Base-by-base conservation (phyloP, 2,888 invertebrate genomes). In the Biston stratarius region DNA sequence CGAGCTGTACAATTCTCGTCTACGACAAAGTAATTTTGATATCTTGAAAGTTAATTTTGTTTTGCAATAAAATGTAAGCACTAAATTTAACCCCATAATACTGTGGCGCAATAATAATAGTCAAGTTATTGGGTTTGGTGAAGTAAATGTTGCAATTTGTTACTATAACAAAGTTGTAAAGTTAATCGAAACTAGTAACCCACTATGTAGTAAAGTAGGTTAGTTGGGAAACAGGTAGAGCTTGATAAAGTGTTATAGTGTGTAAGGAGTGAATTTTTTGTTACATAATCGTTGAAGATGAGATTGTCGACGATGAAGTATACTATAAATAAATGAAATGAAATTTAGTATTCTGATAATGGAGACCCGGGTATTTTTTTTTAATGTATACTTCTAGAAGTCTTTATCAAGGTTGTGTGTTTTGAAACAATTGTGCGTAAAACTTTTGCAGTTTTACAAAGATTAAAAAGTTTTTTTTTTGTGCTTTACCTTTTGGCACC, bases 191-290 rank as follows among this genome's bases (percentile, higher is more conserved):
- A 38, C 38, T 38, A 38, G 6, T 9, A 38, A 38, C 38, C 38
- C 24, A 24, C 24, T 24, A 24, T 49, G 24, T 33, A 40, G 59
- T 14, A 53, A 53, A 40, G 15, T n/a, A 15, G 53, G 49, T 33
- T 49, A 36, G 24, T 42, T 55, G 24, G 40, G 51, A 44, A 56
- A 56, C 55, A 42, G 40, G 56, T 56, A 51, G 44, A 15, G 15
- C 47, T 47, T 55, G 55, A 62, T 55, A 40, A 48, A 24, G 47
- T 15, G 15, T 55, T 15, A 56, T 49, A 34, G 42, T 61, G 40
- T 44, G 56, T 42, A 9, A 36, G 15, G 15, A 63, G 49, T 49
- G 49, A 56, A 63, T 56, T 49, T 33, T 8, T 49, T 56, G 24
- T 63, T 63, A 49, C 12, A 9, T 53, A 47, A 36, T 6, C 14